Evolutionary conservation across 2,888 invertebrate genomes (phyloP), one percentile per base, ranked within the genome.

Genomic region (Clepsis dumicolana): DNA sequence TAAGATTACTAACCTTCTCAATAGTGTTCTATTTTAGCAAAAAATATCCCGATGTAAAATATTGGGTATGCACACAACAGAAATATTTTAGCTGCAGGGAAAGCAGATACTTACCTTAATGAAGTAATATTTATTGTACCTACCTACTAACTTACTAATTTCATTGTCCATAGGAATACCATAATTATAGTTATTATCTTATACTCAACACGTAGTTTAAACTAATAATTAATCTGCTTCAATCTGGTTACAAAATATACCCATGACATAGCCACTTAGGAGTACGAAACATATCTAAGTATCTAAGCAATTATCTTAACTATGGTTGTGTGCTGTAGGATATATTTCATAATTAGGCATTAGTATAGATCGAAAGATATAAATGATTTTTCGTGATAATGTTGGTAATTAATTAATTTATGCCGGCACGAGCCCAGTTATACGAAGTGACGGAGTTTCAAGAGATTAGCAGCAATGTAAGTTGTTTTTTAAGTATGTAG

Each of bases 1-100:
- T 61, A 27, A 27, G 59, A 54, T 54, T 54, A 54, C 18, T 54
- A 54, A 54, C 54, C 29, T 54, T 16, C 54, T 54, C 14, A 57
- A 21, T 5, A 32, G 1, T 14, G 18, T n/a, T 21, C 18, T 35
- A 12, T 1, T 18, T 21, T 12, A 57, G 35, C n/a, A 38, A 24
- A 24, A 14, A 35, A 18, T 56, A 10, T 48, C n/a, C 48, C 18
- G 0, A 4, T 38, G n/a, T 12, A 38, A 44, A 18, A 44, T 18
- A 38, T 44, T 44, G 8, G 18, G 16, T 44, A 8, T 8, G 18
- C 18, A 44, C 41, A 44, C 7, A 18, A 44, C 16, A 5, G 4
- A 16, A 44, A 44, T 44, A 44, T 44, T 38, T 44, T 44, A 44
- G 8, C 16, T 7, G 7, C 5, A 35, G 12, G 7, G 16, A 16